A percentile compares a stretch with the other conserved stretches of the same genome.
Evolutionary conservation across 2,113 vertebrate genomes (phyloP).

Genomic region (Pluvialis apricaria): DNA sequence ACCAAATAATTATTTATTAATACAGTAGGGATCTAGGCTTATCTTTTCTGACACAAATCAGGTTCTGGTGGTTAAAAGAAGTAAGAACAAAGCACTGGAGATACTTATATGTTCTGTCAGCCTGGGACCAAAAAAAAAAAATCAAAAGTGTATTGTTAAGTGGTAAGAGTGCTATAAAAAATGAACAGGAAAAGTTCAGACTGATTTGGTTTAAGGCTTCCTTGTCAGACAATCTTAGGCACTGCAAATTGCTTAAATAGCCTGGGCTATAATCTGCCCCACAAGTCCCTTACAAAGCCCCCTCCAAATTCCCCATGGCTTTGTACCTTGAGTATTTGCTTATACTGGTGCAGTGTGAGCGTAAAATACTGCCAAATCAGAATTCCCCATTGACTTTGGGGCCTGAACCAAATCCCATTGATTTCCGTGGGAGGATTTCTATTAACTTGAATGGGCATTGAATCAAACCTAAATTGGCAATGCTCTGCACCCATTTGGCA

Average conservation of each 20-base stretch:
- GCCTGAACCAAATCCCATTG: slow-evolving; percentile 20
- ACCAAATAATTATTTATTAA: slow-evolving; percentile 55
- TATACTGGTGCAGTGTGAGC: not conserved
- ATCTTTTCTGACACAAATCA: slow-evolving; percentile 47
- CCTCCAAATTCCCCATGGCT: not conserved
- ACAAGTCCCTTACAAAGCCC: not conserved
- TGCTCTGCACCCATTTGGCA: slow-evolving; percentile 39
- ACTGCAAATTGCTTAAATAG: not conserved
- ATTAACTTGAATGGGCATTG: slow-evolving; percentile 47
- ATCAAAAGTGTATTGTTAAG: not conserved
- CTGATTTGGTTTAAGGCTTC: not conserved
- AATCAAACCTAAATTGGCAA: slow-evolving; percentile 61
- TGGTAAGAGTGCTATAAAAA: not conserved
- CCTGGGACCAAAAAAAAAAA: not conserved
- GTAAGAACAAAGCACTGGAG: slow-evolving; percentile 5
- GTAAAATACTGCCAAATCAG: not conserved
- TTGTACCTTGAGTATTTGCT: not conserved
- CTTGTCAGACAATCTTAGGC: not conserved
- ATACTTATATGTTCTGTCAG: not conserved
- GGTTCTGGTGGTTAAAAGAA: slow-evolving; percentile 5
- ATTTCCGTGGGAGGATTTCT: slow-evolving; percentile 50
- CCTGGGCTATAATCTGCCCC: not conserved
- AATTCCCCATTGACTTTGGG: slow-evolving; percentile 12
- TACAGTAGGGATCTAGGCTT: slow-evolving; percentile 3
- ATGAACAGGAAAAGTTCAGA: not conserved